Conservation (phyloP, 2,113 vertebrate genomes). For the Penelope pileata region DNA sequence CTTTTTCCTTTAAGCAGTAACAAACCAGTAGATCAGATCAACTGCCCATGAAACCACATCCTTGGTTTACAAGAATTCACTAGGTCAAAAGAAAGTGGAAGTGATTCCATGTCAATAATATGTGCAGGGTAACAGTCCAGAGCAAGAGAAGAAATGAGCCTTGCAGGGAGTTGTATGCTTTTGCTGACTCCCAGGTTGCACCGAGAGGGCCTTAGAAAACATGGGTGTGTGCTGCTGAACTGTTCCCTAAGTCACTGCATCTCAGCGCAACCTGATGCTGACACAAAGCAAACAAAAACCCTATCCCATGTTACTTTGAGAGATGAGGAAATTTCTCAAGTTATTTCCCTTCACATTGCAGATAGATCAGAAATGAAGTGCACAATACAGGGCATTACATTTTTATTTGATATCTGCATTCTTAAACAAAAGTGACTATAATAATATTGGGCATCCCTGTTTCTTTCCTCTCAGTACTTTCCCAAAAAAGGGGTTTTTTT, state of each 20-base stretch:
- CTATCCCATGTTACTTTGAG: not conserved
- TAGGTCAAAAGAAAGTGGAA: not conserved
- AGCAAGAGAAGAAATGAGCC: not conserved
- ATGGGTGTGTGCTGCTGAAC: not conserved
- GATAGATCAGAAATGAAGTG: not conserved
- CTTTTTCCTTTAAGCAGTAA: not conserved
- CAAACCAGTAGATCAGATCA: not conserved
- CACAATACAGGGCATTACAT: not conserved
- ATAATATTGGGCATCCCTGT: not conserved
- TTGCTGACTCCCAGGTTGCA: not conserved
- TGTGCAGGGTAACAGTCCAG: not conserved
- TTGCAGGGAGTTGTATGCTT: not conserved
- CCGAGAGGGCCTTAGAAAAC: not conserved
- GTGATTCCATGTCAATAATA: fast-evolving
- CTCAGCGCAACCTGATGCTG: not conserved
- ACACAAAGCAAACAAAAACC: not conserved
- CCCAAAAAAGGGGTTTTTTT: not conserved
- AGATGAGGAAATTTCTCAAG: not conserved
- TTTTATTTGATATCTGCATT: not conserved
- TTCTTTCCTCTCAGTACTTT: not conserved
- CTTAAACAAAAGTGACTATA: not conserved
- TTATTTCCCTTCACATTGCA: not conserved
- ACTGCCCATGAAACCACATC: not conserved
- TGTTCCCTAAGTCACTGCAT: not conserved
- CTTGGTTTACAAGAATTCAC: not conserved